These are phyloP conservation scores for Athrips mouffetella DNA, from an alignment of 2,888 invertebrate species.

Conservation along the genomic window DNA sequence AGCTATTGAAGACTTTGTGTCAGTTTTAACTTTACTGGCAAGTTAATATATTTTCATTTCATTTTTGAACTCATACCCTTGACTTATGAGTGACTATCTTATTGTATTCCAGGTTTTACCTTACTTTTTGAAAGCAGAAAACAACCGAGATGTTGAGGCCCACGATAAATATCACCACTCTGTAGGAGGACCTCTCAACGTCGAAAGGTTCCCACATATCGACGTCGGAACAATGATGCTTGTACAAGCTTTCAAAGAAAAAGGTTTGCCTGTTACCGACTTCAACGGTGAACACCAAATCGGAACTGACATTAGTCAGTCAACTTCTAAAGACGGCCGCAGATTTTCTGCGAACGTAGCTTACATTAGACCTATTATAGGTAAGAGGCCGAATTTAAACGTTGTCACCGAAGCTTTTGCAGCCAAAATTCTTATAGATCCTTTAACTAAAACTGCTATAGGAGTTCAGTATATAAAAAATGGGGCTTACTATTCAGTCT, in stretches of 20 bases:
- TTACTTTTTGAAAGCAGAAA: slow-evolving; percentile 83
- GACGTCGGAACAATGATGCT: slow-evolving; percentile 78
- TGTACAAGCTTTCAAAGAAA: slow-evolving; percentile 79
- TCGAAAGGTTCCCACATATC: slow-evolving; percentile 80
- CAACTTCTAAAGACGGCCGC: slow-evolving; percentile 79
- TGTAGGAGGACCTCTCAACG: slow-evolving; percentile 80
- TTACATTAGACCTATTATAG: slow-evolving; percentile 81
- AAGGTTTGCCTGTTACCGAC: slow-evolving; percentile 79
- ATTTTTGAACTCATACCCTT: no score
- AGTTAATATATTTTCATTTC: no score
- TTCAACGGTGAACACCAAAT: slow-evolving; percentile 77
- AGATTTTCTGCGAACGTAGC: slow-evolving; percentile 81
- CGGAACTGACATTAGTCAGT: slow-evolving; percentile 80
- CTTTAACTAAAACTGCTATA: slow-evolving; percentile 62
- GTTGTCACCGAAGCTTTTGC: slow-evolving; percentile 74
- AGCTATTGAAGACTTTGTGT: no score
- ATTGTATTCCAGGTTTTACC: slow-evolving; percentile 75
- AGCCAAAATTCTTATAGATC: slow-evolving; percentile 79
- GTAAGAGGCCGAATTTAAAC: slow-evolving; percentile 69
- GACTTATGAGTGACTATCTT: neutral
- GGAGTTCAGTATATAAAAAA: slow-evolving; percentile 63
- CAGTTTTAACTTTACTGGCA: no score
- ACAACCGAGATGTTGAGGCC: slow-evolving; percentile 77
- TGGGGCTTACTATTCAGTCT: slow-evolving; percentile 58
- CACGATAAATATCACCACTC: slow-evolving; percentile 78